Evolutionary conservation across 1,140 invertebrate species (phyloP).

Genomic region (Drosophila chauvacae): DNA sequence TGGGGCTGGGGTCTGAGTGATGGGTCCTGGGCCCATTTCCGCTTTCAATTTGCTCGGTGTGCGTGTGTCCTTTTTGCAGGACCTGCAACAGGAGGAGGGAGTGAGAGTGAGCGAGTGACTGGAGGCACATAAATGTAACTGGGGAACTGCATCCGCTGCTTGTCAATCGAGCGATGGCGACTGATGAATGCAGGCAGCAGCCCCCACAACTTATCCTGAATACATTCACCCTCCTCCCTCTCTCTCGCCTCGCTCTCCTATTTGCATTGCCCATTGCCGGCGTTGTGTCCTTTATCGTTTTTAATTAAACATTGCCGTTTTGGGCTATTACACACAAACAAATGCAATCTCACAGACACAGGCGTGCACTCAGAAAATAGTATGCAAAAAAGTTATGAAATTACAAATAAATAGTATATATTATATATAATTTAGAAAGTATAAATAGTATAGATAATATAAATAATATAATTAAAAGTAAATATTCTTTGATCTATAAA

Average conservation of each 20-base stretch:
- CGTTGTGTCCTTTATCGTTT: constrained; percentile 69
- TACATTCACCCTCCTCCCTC: not conserved
- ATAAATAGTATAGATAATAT: too few relatives aligned
- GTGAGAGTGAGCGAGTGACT: not conserved
- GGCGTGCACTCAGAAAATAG: not conserved
- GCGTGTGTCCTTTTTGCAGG: constrained; percentile 26
- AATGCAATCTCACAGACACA: constrained; percentile 11
- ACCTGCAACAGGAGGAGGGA: not conserved
- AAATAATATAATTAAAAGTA: too few relatives aligned
- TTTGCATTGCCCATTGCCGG: constrained; percentile 56
- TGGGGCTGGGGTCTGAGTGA: not conserved
- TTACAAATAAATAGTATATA: not conserved
- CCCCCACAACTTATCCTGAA: not conserved
- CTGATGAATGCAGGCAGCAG: constrained; percentile 33
- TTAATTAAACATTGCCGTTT: constrained; percentile 79
- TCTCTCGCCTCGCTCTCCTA: constrained; percentile 31
- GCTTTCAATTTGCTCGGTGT: constrained; percentile 48
- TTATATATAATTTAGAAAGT: not conserved
- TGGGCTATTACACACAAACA: constrained; percentile 55
- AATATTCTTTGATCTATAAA: too few relatives aligned
- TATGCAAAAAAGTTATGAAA: not conserved
- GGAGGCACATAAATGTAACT: constrained; percentile 43
- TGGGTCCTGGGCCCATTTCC: constrained; percentile 34
- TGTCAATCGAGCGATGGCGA: constrained; percentile 34
- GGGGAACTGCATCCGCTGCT: constrained; percentile 43